phyloP scores from a whole-genome alignment of 1,140 invertebrate genomes.

The Eumaeus atala region DNA sequence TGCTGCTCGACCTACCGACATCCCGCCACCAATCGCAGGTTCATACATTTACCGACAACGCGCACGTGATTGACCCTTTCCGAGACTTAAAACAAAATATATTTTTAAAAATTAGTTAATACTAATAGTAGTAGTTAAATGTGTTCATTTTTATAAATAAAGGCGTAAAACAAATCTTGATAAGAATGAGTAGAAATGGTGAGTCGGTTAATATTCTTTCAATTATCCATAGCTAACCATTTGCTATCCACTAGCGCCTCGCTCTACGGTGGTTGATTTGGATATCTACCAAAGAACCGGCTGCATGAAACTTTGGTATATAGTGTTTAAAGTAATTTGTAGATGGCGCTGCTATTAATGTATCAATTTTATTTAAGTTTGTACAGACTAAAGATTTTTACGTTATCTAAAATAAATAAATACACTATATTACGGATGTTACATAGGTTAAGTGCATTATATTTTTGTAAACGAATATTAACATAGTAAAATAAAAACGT shows the following conservation, averaged over 20 bases:
- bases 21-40: constrained; percentile 38
- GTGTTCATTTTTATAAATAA: constrained; percentile 12
- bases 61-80: constrained; percentile 51
- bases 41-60: constrained; percentile 35
- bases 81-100: constrained; percentile 27
- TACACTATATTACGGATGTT: too few species aligned
- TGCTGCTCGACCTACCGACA: constrained; percentile 34
- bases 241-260: constrained; percentile 26
- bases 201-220: constrained; percentile 28
- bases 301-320: neutral
- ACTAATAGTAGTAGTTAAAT: neutral
- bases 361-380: too few species aligned
- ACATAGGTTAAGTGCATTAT: too few species aligned
- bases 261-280: constrained; percentile 6
- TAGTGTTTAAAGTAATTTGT: constrained; percentile 6
- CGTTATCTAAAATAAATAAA: too few species aligned
- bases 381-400: too few species aligned
- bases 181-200: constrained; percentile 50
- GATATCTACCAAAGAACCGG: neutral
- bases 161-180: constrained; percentile 1
- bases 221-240: constrained; percentile 20
- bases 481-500: too few species aligned
- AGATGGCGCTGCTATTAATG: constrained; percentile 30
- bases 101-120: constrained; percentile 15
- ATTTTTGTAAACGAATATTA: too few species aligned